Evolutionary conservation across 2,797 vertebrate species (phyloP), one percentile per base, ranked within the genome.

Genomic region (Gymnoscopelus microlampas): DNA sequence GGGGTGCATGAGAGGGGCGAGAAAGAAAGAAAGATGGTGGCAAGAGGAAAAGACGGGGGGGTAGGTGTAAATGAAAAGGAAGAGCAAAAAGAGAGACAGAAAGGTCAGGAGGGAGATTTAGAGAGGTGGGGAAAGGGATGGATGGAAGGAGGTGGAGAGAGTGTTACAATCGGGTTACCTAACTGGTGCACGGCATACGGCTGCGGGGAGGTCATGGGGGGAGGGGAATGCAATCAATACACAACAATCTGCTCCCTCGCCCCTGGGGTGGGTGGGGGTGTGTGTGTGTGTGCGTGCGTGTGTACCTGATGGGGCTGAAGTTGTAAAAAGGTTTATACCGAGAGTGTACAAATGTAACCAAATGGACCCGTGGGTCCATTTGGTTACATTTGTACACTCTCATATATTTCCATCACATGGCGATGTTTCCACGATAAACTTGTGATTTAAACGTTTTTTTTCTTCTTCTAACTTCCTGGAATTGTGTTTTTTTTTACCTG

Each of bases 201-300:
- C 83, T 83, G 68, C 69, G 59, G 69, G 70, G 74, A 86, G 80
- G 78, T 76, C 67, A 71, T 23, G 44, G 65, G 70, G 11, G 50
- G 62, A 15, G 57, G 74, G 57, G 70, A 69, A 64, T 78, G 85
- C 60, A 86, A 91, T 89, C 89, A 86, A 88, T 84, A 86, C 59
- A 73, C 48, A 68, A 73, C 73, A 85, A 67, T 74, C 80, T 70
- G 67, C 73, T 77, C 61, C 26, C 60, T 69, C 10, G 53, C 29
- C 23, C 26, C 5, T 35, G 3, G 0, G 53, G 53, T 56, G 15
- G 55, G 56, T 35, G 66, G 71, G 49, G 53, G 35, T 68, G 66
- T 59, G 66, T 15, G 12, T 44, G 53, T 10, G 0, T 57, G 54
- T 54, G 15, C 55, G 56, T 26, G 13, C 26, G 35, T 11, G 26